These are phyloP conservation scores for Phalacrocorax brasilianus DNA, from an alignment of 2,113 vertebrate species.

Conservation along the genomic window DNA sequence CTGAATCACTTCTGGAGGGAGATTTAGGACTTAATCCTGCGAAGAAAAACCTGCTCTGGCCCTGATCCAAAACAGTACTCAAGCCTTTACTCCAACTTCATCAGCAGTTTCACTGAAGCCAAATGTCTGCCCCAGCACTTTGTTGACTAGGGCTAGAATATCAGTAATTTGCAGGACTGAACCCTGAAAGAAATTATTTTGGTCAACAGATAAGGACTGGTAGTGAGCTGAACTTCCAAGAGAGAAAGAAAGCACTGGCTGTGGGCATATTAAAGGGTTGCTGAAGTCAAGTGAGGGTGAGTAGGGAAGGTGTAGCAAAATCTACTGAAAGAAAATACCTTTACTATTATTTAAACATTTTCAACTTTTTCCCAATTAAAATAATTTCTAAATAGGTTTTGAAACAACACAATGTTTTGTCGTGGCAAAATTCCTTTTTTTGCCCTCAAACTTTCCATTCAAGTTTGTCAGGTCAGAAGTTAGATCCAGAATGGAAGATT, in stretches of 20 bases:
- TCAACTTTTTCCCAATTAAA: not conserved
- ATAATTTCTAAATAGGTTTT: not conserved
- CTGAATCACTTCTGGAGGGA: not conserved
- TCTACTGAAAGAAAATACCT: not conserved
- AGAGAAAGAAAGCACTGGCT: not conserved
- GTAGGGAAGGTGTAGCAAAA: not conserved
- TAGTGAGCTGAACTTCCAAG: not conserved
- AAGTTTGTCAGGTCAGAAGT: not conserved
- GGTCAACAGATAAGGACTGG: not conserved
- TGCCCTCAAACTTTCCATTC: not conserved
- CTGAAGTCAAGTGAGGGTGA: not conserved
- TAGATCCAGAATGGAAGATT: not conserved
- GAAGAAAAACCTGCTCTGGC: conserved; percentile 18
- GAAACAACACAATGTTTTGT: not conserved
- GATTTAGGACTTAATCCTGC: conserved; percentile 20
- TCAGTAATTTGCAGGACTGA: not conserved
- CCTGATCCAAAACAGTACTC: not conserved
- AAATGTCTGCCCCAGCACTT: not conserved
- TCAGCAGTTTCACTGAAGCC: not conserved
- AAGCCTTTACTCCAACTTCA: conserved; percentile 9
- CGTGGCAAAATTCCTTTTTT: not conserved
- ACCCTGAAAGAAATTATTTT: not conserved
- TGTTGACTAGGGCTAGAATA: not conserved
- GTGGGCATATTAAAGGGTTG: not conserved
- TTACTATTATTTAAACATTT: not conserved